phyloP scores from a whole-genome alignment of 2,888 invertebrate genomes.

The Magallana nippona region DNA sequence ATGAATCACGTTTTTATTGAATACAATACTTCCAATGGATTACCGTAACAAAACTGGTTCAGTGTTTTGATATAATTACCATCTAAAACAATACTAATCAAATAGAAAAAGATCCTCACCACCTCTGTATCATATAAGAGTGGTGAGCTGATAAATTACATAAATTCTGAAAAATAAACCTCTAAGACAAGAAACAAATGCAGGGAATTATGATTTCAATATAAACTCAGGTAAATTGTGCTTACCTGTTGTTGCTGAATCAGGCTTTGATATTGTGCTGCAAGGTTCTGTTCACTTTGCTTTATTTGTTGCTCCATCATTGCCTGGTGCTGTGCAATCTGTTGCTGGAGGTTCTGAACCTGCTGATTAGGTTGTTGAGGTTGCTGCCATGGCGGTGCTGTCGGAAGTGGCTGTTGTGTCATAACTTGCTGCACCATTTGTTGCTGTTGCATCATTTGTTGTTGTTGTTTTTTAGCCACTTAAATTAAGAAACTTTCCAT shows the following conservation, averaged over 20 bases:
- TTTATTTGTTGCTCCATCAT: constrained; percentile 85
- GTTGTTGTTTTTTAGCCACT: constrained; percentile 68
- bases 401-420: constrained; percentile 71
- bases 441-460: constrained; percentile 74
- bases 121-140: too few species aligned
- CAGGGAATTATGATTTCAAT: background rate
- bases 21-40: too few species aligned
- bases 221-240: constrained; percentile 52
- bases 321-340: constrained; percentile 72
- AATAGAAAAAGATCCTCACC: too few species aligned
- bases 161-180: too few species aligned
- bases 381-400: constrained; percentile 71
- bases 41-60: too few species aligned
- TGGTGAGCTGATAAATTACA: too few species aligned
- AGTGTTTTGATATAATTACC: too few species aligned
- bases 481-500: background rate
- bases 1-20: too few species aligned
- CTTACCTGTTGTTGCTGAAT: constrained; percentile 92
- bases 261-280: constrained; percentile 94
- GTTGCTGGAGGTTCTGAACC: constrained; percentile 88
- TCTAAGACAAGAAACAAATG: background rate
- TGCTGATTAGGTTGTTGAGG: constrained; percentile 82
- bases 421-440: constrained; percentile 71
- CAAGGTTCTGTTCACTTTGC: constrained; percentile 97
- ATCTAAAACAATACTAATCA: too few species aligned